A percentile compares a stretch with the other conserved stretches of the same genome.
These are phyloP conservation scores for Nipponia nippon DNA, from an alignment of 2,113 vertebrate genomes.

Conservation along the genomic window DNA sequence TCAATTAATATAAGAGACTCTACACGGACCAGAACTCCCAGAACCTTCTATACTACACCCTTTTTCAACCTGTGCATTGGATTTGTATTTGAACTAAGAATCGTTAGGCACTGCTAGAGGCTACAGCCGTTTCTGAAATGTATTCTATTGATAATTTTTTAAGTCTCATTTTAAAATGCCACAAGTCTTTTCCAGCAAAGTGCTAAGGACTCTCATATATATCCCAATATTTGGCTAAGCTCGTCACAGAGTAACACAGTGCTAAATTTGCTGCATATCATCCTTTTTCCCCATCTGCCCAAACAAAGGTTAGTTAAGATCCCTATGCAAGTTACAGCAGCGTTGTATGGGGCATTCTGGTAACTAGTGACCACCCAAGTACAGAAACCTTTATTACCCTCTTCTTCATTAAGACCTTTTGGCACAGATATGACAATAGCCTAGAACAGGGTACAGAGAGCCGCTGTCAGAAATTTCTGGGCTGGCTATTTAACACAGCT, in stretches of 20 bases:
- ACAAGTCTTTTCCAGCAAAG: background rate
- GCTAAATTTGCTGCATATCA: background rate
- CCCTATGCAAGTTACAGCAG: background rate
- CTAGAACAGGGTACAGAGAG: background rate
- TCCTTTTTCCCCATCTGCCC: background rate
- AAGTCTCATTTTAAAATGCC: background rate
- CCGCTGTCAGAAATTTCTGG: background rate
- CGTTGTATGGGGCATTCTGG: background rate
- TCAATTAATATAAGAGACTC: background rate
- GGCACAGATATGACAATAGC: background rate
- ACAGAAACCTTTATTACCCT: background rate
- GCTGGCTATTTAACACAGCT: background rate
- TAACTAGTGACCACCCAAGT: background rate
- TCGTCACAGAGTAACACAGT: background rate
- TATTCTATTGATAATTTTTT: background rate
- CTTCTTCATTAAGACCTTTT: background rate
- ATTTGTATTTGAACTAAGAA: background rate
- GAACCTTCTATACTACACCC: background rate
- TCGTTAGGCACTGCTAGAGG: background rate
- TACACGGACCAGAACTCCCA: background rate
- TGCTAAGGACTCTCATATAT: background rate
- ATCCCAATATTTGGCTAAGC: background rate
- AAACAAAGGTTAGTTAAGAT: background rate
- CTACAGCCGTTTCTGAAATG: background rate
- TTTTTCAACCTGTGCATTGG: background rate